These are phyloP conservation scores for Margarornis squamiger DNA, from an alignment of 2,797 vertebrate species.

Conservation along the genomic window DNA sequence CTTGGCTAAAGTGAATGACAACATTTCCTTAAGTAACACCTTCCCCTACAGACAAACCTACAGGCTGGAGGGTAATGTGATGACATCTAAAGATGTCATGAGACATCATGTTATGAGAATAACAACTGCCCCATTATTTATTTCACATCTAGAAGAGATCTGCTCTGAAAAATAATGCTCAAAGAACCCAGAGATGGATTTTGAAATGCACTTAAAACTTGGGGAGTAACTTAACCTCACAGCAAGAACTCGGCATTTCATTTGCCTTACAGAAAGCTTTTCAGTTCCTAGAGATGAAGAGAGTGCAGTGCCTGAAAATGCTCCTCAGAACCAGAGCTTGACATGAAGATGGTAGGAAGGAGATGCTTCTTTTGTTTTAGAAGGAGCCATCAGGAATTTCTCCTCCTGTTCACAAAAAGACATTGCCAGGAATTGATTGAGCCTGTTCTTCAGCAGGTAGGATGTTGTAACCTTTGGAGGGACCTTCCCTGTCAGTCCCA, in stretches of 20 bases:
- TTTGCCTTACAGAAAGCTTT: neutral
- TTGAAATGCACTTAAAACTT: neutral
- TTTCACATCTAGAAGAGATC: neutral
- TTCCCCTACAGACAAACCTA: neutral
- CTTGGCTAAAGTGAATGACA: neutral
- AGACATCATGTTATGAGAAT: neutral
- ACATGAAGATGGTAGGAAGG: neutral
- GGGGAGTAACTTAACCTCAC: neutral
- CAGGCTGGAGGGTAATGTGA: neutral
- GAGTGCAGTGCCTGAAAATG: neutral
- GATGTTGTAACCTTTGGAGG: neutral
- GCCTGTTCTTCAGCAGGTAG: neutral
- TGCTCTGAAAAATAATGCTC: neutral
- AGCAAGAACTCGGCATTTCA: neutral
- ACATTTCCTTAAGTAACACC: neutral
- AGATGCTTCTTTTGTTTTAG: neutral
- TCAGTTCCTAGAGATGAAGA: neutral
- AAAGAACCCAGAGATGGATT: neutral
- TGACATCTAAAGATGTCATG: neutral
- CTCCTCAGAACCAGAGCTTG: neutral
- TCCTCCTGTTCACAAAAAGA: neutral
- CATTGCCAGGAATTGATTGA: neutral
- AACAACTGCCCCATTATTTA: neutral
- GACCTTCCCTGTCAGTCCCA: neutral
- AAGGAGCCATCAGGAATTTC: neutral